phyloP scores from a whole-genome alignment of 2,888 invertebrate genomes.

The Vanessa cardui region DNA sequence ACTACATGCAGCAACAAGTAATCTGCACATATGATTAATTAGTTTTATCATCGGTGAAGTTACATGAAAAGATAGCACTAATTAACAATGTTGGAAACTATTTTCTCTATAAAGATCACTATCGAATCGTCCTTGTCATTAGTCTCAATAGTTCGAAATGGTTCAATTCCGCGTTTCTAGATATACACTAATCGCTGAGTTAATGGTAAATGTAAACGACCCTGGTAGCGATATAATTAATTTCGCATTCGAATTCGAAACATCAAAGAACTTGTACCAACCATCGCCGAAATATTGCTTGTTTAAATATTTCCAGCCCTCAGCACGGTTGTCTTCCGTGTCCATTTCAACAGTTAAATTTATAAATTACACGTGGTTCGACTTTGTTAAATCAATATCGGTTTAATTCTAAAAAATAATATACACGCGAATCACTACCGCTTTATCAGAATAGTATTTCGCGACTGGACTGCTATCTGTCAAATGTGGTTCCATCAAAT shows the following conservation, averaged over 20 bases:
- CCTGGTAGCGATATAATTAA: slow-evolving; percentile 15
- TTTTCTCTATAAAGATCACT: not conserved
- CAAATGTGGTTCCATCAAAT: slow-evolving; percentile 32
- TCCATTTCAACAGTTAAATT: slow-evolving; percentile 51
- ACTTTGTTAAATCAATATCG: slow-evolving; percentile 15
- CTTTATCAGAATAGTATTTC: slow-evolving; percentile 31
- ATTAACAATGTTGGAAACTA: not conserved
- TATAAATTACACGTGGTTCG: slow-evolving; percentile 24
- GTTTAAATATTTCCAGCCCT: slow-evolving; percentile 79
- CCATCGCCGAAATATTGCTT: slow-evolving; percentile 80
- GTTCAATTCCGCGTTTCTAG: not conserved
- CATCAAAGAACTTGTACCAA: slow-evolving; percentile 54
- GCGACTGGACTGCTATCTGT: slow-evolving; percentile 34
- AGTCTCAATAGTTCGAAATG: not conserved
- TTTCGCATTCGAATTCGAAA: slow-evolving; percentile 37
- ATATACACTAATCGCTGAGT: not conserved
- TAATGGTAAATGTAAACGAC: not conserved
- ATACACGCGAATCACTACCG: slow-evolving; percentile 20
- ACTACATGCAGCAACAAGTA: slow-evolving; percentile 15
- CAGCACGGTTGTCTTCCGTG: slow-evolving; percentile 71
- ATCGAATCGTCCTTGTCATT: slow-evolving; percentile 3
- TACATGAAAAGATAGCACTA: slow-evolving; percentile 11
- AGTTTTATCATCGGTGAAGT: slow-evolving; percentile 13
- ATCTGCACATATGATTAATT: slow-evolving; percentile 32
- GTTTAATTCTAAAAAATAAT: slow-evolving; percentile 17